phyloP scores from a whole-genome alignment of 2,888 invertebrate genomes.

The Lamellibrachia satsuma region DNA sequence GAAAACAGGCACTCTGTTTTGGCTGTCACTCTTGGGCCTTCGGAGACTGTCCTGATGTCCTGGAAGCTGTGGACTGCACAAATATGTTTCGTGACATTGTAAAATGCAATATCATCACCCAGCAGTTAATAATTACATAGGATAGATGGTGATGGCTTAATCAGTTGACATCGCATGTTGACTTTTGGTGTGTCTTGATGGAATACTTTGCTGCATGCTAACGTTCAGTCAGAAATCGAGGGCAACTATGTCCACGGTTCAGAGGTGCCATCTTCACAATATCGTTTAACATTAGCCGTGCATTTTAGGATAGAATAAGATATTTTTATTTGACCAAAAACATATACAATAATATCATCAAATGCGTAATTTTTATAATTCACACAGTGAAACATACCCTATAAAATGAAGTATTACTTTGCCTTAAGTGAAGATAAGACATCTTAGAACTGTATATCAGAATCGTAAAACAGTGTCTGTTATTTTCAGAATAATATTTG shows the following conservation, averaged over 20 bases:
- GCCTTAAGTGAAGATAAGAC: neutral
- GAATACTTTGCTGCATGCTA: conserved; percentile 10
- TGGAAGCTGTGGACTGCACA: neutral
- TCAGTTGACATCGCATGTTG: neutral
- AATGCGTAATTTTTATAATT: no score
- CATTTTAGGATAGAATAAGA: neutral
- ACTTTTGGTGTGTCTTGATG: conserved; percentile 1
- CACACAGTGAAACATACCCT: neutral
- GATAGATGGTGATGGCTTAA: conserved; percentile 1
- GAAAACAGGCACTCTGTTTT: conserved; percentile 13
- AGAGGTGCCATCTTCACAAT: neutral
- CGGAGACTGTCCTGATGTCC: neutral
- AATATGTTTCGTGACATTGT: neutral
- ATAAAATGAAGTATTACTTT: neutral
- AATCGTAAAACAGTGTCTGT: no score
- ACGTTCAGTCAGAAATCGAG: neutral
- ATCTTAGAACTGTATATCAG: no score
- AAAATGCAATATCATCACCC: neutral
- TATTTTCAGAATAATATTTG: no score
- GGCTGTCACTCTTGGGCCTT: neutral
- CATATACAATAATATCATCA: no score
- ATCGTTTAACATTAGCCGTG: neutral
- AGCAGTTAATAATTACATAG: conserved; percentile 6
- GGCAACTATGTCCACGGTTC: neutral
- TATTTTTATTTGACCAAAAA: no score